These are phyloP conservation scores for Myopa tessellatipennis DNA, from an alignment of 2,888 invertebrate genomes.

Conservation along the genomic window DNA sequence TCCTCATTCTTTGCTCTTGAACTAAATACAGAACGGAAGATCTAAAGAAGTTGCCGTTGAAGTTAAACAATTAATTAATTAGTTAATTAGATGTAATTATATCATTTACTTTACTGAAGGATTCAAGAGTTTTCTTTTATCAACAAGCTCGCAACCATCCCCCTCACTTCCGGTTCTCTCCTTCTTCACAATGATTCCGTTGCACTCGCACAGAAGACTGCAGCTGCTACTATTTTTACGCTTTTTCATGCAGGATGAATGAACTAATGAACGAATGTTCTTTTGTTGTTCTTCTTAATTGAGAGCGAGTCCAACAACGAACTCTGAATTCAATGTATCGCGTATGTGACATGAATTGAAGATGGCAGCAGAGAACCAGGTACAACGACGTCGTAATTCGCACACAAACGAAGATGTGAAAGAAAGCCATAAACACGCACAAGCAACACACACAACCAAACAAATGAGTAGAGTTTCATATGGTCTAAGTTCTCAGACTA, in stretches of 20 bases:
- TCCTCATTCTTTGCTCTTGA: slow-evolving; percentile 15
- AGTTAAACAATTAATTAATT: slow-evolving; percentile 37
- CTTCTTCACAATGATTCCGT: slow-evolving; percentile 1
- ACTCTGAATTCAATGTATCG: not conserved
- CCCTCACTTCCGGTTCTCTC: not conserved
- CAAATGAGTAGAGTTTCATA: no score
- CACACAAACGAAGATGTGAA: no score
- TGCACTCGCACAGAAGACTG: not conserved
- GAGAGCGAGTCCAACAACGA: slow-evolving; percentile 24
- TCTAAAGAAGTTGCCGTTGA: not conserved
- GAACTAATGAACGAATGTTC: slow-evolving; percentile 15
- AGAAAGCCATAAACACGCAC: no score
- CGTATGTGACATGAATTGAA: slow-evolving; percentile 31
- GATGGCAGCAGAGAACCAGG: not conserved
- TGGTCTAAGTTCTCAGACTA: no score
- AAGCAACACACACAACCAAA: no score
- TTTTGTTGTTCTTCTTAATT: slow-evolving; percentile 32
- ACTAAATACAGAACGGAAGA: slow-evolving; percentile 5
- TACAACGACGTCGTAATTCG: not conserved
- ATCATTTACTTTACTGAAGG: slow-evolving; percentile 26
- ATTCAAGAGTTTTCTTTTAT: not conserved
- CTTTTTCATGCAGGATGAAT: not conserved
- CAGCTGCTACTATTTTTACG: not conserved
- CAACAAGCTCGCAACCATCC: not conserved
- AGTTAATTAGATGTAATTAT: slow-evolving; percentile 37